Base-by-base conservation (phyloP, 1,140 invertebrate genomes). In the Neodiprion lecontei region DNA sequence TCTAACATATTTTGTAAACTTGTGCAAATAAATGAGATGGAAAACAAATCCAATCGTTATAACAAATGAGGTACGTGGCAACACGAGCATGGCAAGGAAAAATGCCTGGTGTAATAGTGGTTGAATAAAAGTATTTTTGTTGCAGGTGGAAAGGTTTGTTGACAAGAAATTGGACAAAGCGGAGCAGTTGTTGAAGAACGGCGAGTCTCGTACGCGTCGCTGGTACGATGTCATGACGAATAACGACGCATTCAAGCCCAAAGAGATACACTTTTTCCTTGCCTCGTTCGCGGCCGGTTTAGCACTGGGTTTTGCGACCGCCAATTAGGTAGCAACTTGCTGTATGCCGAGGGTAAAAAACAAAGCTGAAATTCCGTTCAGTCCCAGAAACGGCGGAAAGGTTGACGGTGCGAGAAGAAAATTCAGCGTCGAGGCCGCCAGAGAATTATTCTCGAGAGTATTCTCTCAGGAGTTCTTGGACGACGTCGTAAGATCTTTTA, bases 141-240 rank as follows among this genome's bases (percentile, higher is more conserved):
- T 91, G 73, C 86, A 95, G 93, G 90, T 94, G 73, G 94, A 94
- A 83, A 90, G 92, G 86, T 95, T 89, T 90, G 91, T 95, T 73
- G 94, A 95, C 84, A 91, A 91, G 72, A 95, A 95, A 89, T 74
- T 95, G 74, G 92, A 95, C 80, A 94, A 93, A 88, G 94, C 93
- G 72, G 94, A 95, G 83, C 90, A 91, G 79, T 78, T 93, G 67
- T 77, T 95, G 69, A 94, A 92, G 84, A 91, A 91, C 78, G 92
- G 92, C 73, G 89, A 93, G 86, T 81, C 87, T 23, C 91, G 91
- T 80, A 92, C 92, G 4, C 92, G 91, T 76, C 91, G 90, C 77
- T 95, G 94, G 94, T 95, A 94, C 81, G 88, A 93, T 66, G 90
- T 89, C 61, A 84, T 93, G 48, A 91, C 90, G 75, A 92, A 91